phyloP scores from a whole-genome alignment of 2,888 invertebrate species.

The Aquatica leii region DNA sequence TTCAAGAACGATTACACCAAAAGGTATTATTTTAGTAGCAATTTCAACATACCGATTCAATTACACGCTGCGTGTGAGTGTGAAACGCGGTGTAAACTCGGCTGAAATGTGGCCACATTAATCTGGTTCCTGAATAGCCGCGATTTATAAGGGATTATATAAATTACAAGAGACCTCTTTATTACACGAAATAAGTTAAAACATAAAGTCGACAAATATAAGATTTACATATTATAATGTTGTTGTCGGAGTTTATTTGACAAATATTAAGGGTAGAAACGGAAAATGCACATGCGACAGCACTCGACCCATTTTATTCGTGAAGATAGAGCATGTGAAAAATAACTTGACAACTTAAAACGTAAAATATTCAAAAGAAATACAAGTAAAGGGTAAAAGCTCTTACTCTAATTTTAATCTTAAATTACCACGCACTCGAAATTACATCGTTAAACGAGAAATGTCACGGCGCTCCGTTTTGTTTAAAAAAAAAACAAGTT shows the following conservation, averaged over 20 bases:
- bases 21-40: conserved; percentile 38
- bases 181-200: conserved; percentile 29
- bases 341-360: conserved; percentile 14
- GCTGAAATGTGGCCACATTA: conserved; percentile 46
- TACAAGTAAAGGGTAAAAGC: not conserved
- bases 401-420: not conserved
- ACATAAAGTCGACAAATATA: conserved; percentile 20
- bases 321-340: conserved; percentile 45
- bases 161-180: conserved; percentile 34
- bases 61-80: conserved; percentile 43
- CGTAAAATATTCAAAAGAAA: not conserved
- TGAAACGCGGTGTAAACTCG: conserved; percentile 42
- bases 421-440: not conserved
- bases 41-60: conserved; percentile 42
- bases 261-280: conserved; percentile 8
- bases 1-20: not conserved
- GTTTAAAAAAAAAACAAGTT: no score
- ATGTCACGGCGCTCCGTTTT: not conserved
- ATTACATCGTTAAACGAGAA: not conserved
- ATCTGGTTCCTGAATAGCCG: conserved; percentile 44
- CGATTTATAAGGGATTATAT: conserved; percentile 43
- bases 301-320: conserved; percentile 45
- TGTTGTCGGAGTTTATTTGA: no score
- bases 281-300: conserved; percentile 20
- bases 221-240: conserved; percentile 5